Conservation (phyloP, 2,888 invertebrate genomes). For the Drosophila nr. medialis region DNA sequence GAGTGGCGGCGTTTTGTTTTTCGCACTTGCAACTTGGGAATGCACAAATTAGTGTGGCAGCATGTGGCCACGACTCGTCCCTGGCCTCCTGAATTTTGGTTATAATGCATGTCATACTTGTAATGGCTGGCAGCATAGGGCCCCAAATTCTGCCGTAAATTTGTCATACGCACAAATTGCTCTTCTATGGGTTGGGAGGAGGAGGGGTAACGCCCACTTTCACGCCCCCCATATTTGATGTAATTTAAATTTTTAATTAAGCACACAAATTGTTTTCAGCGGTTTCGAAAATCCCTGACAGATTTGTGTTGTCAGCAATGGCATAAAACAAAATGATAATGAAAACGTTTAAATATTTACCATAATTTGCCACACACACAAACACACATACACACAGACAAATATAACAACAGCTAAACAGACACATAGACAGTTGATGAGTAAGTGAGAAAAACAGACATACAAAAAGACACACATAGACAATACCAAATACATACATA, state of each 20-base stretch:
- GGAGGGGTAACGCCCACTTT: constrained; percentile 23
- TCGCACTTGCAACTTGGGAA: constrained; percentile 75
- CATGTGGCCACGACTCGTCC: constrained; percentile 65
- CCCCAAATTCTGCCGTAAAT: constrained; percentile 47
- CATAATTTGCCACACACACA: constrained; percentile 54
- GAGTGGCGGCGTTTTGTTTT: constrained; percentile 69
- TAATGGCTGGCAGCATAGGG: constrained; percentile 60
- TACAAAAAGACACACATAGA: constrained; percentile 23
- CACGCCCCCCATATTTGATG: constrained; percentile 64
- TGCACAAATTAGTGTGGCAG: constrained; percentile 79
- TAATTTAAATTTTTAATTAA: constrained; percentile 82
- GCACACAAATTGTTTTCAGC: constrained; percentile 76
- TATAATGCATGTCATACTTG: constrained; percentile 75
- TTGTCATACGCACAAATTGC: constrained; percentile 75
- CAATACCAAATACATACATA: constrained; percentile 8
- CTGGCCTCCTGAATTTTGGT: constrained; percentile 29
- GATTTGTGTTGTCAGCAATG: constrained; percentile 58
- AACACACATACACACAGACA: constrained; percentile 23
- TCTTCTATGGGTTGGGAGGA: background rate
- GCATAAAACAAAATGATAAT: constrained; percentile 69
- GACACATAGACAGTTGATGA: constrained; percentile 25
- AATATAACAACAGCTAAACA: constrained; percentile 25
- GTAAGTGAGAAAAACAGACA: constrained; percentile 21
- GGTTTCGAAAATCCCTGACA: constrained; percentile 74
- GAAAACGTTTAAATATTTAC: constrained; percentile 78